These are phyloP conservation scores for Serripes groenlandicus DNA, from an alignment of 2,888 invertebrate genomes.

Conservation along the genomic window DNA sequence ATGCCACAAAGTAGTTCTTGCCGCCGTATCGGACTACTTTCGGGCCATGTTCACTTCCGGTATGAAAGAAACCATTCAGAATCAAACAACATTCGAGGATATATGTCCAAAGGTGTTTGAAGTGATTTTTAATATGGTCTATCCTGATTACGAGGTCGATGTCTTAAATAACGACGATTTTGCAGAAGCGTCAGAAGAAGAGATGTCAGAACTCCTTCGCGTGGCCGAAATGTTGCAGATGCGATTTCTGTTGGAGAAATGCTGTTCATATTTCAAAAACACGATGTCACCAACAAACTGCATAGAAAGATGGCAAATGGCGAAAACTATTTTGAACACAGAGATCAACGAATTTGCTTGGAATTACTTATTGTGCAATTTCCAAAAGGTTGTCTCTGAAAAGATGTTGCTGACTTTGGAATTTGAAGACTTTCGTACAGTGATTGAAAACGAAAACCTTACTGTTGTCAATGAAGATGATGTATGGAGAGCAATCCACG, in stretches of 20 bases:
- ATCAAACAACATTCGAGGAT: conserved; percentile 37
- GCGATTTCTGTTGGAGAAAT: conserved; percentile 28
- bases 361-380: conserved; percentile 27
- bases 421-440: conserved; percentile 34
- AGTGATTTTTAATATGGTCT: conserved; percentile 35
- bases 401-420: conserved; percentile 23
- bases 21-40: conserved; percentile 57
- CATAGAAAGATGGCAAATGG: conserved; percentile 50
- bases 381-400: conserved; percentile 20
- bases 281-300: conserved; percentile 45
- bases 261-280: conserved; percentile 21
- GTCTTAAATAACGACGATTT: conserved; percentile 21
- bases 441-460: conserved; percentile 43
- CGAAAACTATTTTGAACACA: conserved; percentile 22
- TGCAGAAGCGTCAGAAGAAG: conserved; percentile 10
- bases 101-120: conserved; percentile 46
- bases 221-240: conserved; percentile 57
- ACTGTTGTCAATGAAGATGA: conserved; percentile 32
- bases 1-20: conserved; percentile 59
- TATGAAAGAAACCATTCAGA: conserved; percentile 51
- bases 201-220: conserved; percentile 41
- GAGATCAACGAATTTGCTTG: conserved; percentile 23
- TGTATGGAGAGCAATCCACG: conserved; percentile 39
- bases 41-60: conserved; percentile 55
- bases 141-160: conserved; percentile 2